A percentile compares a stretch with the other conserved stretches of the same genome.
Conservation (phyloP, 2,888 invertebrate species). For the Plagodis dolabraria region DNA sequence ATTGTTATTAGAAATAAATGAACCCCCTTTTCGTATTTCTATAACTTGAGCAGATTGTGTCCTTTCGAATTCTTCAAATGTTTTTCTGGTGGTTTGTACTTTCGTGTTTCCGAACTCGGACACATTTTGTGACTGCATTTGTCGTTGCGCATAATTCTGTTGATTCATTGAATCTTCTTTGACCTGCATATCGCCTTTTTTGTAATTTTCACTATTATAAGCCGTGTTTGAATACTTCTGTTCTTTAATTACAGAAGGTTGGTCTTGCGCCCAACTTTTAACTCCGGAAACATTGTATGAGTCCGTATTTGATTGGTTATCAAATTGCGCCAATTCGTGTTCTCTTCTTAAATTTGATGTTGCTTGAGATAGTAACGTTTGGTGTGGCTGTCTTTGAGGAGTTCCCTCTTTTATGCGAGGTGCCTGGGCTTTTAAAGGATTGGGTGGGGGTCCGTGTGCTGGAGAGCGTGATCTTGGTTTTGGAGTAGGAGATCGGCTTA, state of each 20-base stretch:
- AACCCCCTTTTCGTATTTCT: constrained; percentile 84
- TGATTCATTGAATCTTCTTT: constrained; percentile 70
- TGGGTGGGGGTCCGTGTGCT: constrained; percentile 89
- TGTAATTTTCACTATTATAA: constrained; percentile 78
- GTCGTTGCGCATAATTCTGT: constrained; percentile 73
- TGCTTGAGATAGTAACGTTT: constrained; percentile 63
- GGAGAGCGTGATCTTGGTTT: constrained; percentile 87
- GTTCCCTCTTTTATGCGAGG: constrained; percentile 85
- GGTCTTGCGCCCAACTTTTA: constrained; percentile 64
- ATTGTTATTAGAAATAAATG: constrained; percentile 57
- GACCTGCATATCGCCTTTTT: constrained; percentile 63
- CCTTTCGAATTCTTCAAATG: constrained; percentile 88
- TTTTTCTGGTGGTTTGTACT: constrained; percentile 86
- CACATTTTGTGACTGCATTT: constrained; percentile 79
- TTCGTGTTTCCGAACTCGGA: constrained; percentile 84
- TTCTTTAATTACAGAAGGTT: constrained; percentile 77
- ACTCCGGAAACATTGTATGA: constrained; percentile 55
- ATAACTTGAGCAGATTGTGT: constrained; percentile 87
- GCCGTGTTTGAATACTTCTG: constrained; percentile 77
- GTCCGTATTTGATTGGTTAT: constrained; percentile 66
- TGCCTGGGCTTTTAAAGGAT: constrained; percentile 87
- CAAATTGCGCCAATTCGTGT: constrained; percentile 75
- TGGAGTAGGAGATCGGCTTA: constrained; percentile 87
- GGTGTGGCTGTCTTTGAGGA: constrained; percentile 67
- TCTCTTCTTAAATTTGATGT: constrained; percentile 69